Evolutionary conservation across 2,888 invertebrate genomes (phyloP).

Genomic region (Hermaeophaga mercurialis): DNA sequence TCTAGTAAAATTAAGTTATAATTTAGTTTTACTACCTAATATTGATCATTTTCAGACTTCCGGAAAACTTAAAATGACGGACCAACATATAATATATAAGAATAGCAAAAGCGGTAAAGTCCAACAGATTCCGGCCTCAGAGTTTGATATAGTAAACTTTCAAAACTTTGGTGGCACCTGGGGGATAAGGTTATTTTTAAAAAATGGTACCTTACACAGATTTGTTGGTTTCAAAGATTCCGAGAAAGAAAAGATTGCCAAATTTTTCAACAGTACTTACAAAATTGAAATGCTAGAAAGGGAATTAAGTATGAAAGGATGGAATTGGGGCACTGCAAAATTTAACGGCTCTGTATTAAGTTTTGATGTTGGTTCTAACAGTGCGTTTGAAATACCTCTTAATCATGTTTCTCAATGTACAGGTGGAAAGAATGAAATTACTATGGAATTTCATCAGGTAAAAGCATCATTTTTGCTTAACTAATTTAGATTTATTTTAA

Average conservation of each 20-base stretch:
- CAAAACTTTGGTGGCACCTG: constrained; percentile 89
- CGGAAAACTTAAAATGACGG: constrained; percentile 90
- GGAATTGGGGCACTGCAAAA: constrained; percentile 98
- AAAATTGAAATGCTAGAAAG: constrained; percentile 86
- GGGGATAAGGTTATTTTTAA: constrained; percentile 88
- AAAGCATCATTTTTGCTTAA: constrained; percentile 14
- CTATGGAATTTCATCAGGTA: constrained; percentile 95
- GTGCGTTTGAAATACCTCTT: constrained; percentile 95
- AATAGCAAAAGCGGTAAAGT: constrained; percentile 96
- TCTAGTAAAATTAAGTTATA: too few species aligned
- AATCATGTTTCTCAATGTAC: constrained; percentile 95
- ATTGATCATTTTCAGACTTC: constrained; percentile 69
- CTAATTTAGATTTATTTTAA: constrained; percentile 2
- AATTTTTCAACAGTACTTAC: constrained; percentile 85
- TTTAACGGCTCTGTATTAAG: constrained; percentile 87
- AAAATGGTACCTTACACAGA: constrained; percentile 87
- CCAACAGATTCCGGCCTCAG: constrained; percentile 81
- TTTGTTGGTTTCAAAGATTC: constrained; percentile 94
- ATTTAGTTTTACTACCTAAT: neutral
- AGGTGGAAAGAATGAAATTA: constrained; percentile 97
- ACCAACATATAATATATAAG: constrained; percentile 89
- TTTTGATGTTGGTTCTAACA: constrained; percentile 81
- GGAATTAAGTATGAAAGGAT: constrained; percentile 93
- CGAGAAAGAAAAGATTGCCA: constrained; percentile 92
- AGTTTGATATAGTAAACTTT: constrained; percentile 91